Evolutionary conservation across 2,888 invertebrate species (phyloP).

Genomic region (Lysandra bellargus): DNA sequence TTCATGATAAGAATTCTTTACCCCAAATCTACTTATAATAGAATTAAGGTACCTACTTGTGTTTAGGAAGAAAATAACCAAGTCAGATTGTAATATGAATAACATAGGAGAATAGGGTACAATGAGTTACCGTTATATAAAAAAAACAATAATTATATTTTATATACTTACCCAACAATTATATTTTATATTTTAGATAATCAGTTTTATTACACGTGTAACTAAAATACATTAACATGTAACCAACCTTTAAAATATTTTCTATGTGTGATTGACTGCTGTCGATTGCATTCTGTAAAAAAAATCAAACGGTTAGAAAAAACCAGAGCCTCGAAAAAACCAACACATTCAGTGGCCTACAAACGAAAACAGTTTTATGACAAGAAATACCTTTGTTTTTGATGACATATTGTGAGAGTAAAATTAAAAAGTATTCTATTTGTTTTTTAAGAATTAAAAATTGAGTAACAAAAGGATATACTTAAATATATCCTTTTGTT

Average conservation of each 20-base stretch:
- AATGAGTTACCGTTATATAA: no score
- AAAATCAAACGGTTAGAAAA: constrained; percentile 40
- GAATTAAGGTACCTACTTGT: not conserved
- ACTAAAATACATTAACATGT: not conserved
- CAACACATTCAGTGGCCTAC: constrained; percentile 28
- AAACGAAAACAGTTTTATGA: not conserved
- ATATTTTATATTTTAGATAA: no score
- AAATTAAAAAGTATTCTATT: not conserved
- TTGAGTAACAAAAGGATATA: not conserved
- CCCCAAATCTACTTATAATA: not conserved
- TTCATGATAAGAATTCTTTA: not conserved
- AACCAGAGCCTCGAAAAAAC: constrained; percentile 39
- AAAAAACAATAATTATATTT: no score
- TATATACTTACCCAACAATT: no score
- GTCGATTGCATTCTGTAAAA: constrained; percentile 71
- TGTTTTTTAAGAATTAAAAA: not conserved
- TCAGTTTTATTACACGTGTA: no score
- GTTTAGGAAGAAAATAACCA: not conserved
- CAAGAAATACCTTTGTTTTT: not conserved
- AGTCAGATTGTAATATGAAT: not conserved
- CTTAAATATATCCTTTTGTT: no score
- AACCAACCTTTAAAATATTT: constrained; percentile 83
- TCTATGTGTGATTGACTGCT: constrained; percentile 82
- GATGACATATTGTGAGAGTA: not conserved
- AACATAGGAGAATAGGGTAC: not conserved